These are phyloP conservation scores for Drosophila tsacasi DNA, from an alignment of 1,140 invertebrate genomes.

Conservation along the genomic window DNA sequence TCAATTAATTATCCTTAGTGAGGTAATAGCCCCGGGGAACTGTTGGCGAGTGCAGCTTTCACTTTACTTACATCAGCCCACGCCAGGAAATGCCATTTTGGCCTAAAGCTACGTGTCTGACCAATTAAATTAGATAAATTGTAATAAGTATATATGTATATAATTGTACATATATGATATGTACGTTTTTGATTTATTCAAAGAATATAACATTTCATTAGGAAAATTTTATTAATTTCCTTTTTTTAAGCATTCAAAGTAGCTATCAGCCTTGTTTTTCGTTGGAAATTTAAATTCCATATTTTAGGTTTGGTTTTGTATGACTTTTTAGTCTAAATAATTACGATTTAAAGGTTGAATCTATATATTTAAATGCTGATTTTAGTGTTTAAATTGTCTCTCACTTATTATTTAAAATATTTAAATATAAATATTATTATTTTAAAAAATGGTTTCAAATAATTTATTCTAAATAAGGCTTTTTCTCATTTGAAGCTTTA, in stretches of 20 bases:
- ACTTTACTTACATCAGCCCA: slow-evolving; percentile 32
- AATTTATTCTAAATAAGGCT: no score
- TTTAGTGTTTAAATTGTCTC: neutral
- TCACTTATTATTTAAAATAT: no score
- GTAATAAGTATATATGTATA: no score
- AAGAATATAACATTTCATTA: slow-evolving; percentile 1
- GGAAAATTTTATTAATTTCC: neutral
- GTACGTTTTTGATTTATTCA: slow-evolving; percentile 9
- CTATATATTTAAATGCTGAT: neutral
- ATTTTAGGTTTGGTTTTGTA: neutral
- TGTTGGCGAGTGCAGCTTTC: slow-evolving; percentile 6
- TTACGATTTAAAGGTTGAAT: neutral
- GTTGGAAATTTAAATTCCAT: neutral
- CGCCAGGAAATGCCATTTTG: slow-evolving; percentile 1
- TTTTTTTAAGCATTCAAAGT: no score
- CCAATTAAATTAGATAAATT: slow-evolving; percentile 29
- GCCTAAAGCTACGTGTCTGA: slow-evolving; percentile 6
- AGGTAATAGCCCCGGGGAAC: neutral
- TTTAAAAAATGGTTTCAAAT: no score
- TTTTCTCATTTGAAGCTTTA: no score
- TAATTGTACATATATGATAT: no score
- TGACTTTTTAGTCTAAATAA: neutral
- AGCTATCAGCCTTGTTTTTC: neutral
- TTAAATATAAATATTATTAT: no score
- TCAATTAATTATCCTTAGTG: slow-evolving; percentile 24